Percentiles rank a stretch among this genome's conserved stretches.
Conservation (phyloP, 2,888 invertebrate genomes). For the Cephalotes varians region DNA sequence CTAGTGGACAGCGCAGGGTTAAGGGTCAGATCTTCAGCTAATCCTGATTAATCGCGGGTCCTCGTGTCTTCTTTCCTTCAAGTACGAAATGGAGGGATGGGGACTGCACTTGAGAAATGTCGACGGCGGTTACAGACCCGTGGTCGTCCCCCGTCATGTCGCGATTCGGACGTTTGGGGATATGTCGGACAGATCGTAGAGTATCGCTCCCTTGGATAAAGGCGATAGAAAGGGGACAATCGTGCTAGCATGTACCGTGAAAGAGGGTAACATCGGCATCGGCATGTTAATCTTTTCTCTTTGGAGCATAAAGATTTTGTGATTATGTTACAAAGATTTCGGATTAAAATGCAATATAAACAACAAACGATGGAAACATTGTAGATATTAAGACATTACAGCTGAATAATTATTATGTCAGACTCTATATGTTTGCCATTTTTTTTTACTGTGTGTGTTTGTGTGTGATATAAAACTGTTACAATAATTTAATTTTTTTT, state of each 20-base stretch:
- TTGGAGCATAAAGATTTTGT: background rate
- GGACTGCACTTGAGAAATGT: constrained; percentile 59
- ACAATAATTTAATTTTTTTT: background rate
- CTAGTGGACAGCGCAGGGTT: constrained; percentile 74
- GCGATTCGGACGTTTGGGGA: constrained; percentile 40
- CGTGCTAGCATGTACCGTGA: background rate
- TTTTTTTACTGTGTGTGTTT: background rate
- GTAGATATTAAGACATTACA: background rate
- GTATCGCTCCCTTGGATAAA: constrained; percentile 15
- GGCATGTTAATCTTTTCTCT: background rate
- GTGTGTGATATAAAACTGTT: background rate
- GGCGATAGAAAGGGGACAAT: background rate
- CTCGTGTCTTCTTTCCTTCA: constrained; percentile 61
- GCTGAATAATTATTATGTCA: background rate
- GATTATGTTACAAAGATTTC: too few relatives aligned
- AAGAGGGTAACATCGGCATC: constrained; percentile 11
- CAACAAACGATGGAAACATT: background rate
- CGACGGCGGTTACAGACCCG: constrained; percentile 60
- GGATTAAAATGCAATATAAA: background rate
- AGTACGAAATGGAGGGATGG: constrained; percentile 23
- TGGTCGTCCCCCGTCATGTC: constrained; percentile 40
- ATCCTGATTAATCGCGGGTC: constrained; percentile 83
- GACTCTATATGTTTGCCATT: background rate
- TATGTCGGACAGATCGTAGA: constrained; percentile 18
- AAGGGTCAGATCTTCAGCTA: constrained; percentile 77